These are phyloP conservation scores for Oconnorella tubifera DNA, from an alignment of 2,888 invertebrate genomes.

Conservation along the genomic window DNA sequence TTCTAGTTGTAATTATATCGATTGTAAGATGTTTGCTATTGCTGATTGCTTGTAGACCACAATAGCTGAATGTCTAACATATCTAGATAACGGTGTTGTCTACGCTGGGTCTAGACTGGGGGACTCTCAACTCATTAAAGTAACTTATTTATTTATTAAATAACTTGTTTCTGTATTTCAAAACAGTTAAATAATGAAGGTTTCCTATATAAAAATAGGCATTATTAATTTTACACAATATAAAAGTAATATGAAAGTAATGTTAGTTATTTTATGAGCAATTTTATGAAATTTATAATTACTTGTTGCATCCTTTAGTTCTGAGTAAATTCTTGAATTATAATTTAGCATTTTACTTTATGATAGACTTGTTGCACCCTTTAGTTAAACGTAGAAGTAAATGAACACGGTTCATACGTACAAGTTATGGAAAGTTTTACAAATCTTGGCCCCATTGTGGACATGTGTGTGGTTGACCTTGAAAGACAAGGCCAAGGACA, in stretches of 20 bases:
- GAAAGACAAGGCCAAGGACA: constrained; percentile 84
- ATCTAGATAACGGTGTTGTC: constrained; percentile 95
- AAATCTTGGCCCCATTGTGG: constrained; percentile 93
- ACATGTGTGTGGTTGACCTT: constrained; percentile 95
- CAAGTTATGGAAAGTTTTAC: constrained; percentile 93
- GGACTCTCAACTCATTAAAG: constrained; percentile 83
- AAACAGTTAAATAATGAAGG: too few relatives aligned
- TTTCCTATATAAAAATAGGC: too few relatives aligned
- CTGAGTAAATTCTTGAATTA: too few relatives aligned
- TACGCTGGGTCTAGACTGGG: constrained; percentile 90
- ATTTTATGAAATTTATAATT: too few relatives aligned
- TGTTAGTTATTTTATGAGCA: background rate
- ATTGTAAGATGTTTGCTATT: too few relatives aligned
- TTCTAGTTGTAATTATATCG: background rate
- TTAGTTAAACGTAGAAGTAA: constrained; percentile 73
- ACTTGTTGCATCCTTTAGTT: too few relatives aligned
- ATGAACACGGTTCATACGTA: constrained; percentile 82
- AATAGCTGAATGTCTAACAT: constrained; percentile 95
- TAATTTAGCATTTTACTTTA: constrained; percentile 28
- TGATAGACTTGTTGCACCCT: too few relatives aligned
- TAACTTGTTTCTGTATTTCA: too few relatives aligned
- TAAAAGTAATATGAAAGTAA: background rate
- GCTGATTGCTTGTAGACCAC: constrained; percentile 56
- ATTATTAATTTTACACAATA: background rate
- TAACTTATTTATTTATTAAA: too few relatives aligned